phyloP scores from a whole-genome alignment of 2,797 vertebrate species.

The Mus caroli region DNA sequence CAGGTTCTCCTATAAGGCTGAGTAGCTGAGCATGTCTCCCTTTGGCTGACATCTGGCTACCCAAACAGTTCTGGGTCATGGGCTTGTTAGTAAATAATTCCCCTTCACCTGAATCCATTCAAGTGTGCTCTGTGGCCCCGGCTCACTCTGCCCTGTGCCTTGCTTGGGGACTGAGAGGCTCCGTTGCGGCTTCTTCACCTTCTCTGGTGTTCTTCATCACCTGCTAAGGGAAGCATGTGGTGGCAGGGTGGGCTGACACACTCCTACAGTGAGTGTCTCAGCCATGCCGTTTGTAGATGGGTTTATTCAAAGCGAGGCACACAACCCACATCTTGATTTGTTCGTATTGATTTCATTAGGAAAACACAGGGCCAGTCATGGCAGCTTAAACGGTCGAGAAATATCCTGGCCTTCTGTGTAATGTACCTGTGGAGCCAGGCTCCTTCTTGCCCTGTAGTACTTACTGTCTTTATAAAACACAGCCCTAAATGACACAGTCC shows the following conservation, averaged over 20 bases:
- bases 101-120: not conserved
- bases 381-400: not conserved
- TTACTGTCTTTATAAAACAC: not conserved
- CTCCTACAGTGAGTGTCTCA: not conserved
- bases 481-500: not conserved
- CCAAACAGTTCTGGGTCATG: not conserved
- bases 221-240: not conserved
- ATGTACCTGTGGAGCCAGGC: not conserved
- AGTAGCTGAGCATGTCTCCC: not conserved
- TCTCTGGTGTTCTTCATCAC: not conserved
- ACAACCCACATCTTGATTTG: not conserved
- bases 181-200: too few species aligned
- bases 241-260: not conserved
- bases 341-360: not conserved
- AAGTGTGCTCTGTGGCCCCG: not conserved
- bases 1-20: not conserved
- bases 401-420: not conserved
- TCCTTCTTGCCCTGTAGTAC: not conserved
- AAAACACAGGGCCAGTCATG: not conserved
- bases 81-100: not conserved
- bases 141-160: not conserved
- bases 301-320: not conserved
- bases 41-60: not conserved
- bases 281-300: not conserved
- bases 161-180: not conserved